Base-by-base conservation (phyloP, 2,888 invertebrate species). In the Cephus runcator region DNA sequence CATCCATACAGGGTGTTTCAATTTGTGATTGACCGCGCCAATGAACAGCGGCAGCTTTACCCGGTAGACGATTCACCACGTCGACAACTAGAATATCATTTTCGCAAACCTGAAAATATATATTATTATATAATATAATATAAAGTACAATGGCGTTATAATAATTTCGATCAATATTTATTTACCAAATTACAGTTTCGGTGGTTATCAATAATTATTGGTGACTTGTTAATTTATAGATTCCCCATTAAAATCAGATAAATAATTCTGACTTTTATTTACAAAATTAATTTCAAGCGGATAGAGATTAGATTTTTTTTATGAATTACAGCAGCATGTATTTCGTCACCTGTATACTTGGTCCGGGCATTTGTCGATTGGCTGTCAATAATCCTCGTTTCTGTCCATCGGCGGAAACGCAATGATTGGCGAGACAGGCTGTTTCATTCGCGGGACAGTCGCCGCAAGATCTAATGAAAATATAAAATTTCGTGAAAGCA, bases 1-100 rank as follows among this genome's bases (percentile, higher is more conserved):
- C 96, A 84, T 96, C 96, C 95, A 96, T 96, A 85, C 93, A 94
- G 0, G 95, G 95, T 3, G 95, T 94, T 36, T 93, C 93, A 85
- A 93, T 91, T 90, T 94, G 94, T 85, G 92, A 87, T 77, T 92
- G 90, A 0, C 97, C 97, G 87, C 96, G 95, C 96, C 96, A 97
- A 88, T 97, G 97, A 12, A 97, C 92, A 11, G 95, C 93, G 1
- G 95, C 90, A 75, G 94, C 95, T 86, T 95, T 94, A 35, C 94
- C 94, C 0, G 94, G 94, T 77, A 96, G 92, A 85, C 93, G 93
- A 87, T 96, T 96, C 75, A 93, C 92, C 1, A 96, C 95, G 88
- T 96, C 95, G 0, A 96, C 95, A 0, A 96, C 93, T 3, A 97
- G 92, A 68, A 95, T 93, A 87, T 97, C 97, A 85, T 95, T 95